Percentiles rank a stretch among this genome's conserved stretches.
These are phyloP conservation scores for Pheosia tremula DNA, from an alignment of 2,888 invertebrate genomes.

Conservation along the genomic window DNA sequence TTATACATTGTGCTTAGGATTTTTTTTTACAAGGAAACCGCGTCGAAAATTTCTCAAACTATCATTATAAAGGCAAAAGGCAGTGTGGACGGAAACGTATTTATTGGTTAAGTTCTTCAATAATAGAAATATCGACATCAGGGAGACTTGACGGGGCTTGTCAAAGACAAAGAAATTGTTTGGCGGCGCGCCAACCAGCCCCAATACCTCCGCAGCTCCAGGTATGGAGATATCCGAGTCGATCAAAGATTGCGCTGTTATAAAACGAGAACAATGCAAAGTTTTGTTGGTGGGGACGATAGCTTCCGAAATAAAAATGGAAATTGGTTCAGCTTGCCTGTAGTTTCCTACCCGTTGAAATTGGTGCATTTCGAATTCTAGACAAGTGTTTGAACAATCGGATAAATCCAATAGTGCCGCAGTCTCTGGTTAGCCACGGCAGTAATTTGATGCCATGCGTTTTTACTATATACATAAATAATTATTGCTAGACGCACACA, in stretches of 20 bases:
- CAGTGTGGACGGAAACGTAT: slow-evolving; percentile 34
- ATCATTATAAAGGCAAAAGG: slow-evolving; percentile 21
- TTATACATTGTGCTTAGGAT: not conserved
- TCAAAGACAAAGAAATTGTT: slow-evolving; percentile 76
- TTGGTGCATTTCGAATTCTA: slow-evolving; percentile 60
- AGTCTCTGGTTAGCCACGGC: slow-evolving; percentile 40
- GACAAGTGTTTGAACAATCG: slow-evolving; percentile 58
- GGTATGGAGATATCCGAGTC: slow-evolving; percentile 59
- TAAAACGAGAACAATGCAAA: slow-evolving; percentile 65
- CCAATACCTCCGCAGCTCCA: slow-evolving; percentile 42
- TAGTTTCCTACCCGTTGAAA: slow-evolving; percentile 45
- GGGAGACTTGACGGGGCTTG: slow-evolving; percentile 64
- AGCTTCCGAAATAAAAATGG: slow-evolving; percentile 72
- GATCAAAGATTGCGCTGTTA: slow-evolving; percentile 76
- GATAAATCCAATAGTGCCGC: slow-evolving; percentile 45
- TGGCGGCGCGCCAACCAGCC: slow-evolving; percentile 61
- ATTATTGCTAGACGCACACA: too few relatives aligned
- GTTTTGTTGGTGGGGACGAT: slow-evolving; percentile 66
- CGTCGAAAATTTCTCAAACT: not conserved
- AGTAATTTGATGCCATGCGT: slow-evolving; percentile 48
- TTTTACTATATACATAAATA: slow-evolving; percentile 9
- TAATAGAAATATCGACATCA: slow-evolving; percentile 69
- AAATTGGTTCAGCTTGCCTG: slow-evolving; percentile 67
- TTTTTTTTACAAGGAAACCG: not conserved
- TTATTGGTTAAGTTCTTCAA: slow-evolving; percentile 48